A percentile compares a stretch with the other conserved stretches of the same genome.
These are phyloP conservation scores for Myrmophylax atrothorax DNA, from an alignment of 2,113 vertebrate genomes.

Conservation along the genomic window DNA sequence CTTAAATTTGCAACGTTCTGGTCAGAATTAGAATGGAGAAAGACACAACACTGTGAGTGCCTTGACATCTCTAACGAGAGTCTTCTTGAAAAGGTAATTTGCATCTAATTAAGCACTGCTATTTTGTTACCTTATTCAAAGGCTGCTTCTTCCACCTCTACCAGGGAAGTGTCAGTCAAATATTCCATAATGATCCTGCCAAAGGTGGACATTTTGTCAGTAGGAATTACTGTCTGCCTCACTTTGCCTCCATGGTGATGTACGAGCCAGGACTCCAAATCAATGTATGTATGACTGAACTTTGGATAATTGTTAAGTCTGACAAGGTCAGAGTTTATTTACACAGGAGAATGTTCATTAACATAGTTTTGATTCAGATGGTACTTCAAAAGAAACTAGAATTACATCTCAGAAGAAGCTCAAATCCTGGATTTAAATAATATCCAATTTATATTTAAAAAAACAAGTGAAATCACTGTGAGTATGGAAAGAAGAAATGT, in stretches of 20 bases:
- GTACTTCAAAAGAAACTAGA: conserved; percentile 4
- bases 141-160: background rate
- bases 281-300: background rate
- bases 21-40: background rate
- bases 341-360: conserved; percentile 13
- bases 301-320: background rate
- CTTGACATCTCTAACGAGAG: background rate
- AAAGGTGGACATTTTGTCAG: background rate
- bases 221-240: background rate
- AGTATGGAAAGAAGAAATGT: background rate
- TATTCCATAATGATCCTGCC: background rate
- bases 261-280: background rate
- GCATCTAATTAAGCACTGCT: conserved; percentile 33
- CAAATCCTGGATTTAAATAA: conserved; percentile 22
- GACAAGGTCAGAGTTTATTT: conserved; percentile 52
- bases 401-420: background rate
- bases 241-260: background rate
- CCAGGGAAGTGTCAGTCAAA: background rate
- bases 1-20: background rate
- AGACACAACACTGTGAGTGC: background rate
- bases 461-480: background rate
- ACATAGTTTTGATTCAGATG: background rate
- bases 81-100: conserved; percentile 18
- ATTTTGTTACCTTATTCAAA: conserved; percentile 1
- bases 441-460: background rate